Evolutionary conservation across 2,113 vertebrate species (phyloP).

Genomic region (Barbus barbus): DNA sequence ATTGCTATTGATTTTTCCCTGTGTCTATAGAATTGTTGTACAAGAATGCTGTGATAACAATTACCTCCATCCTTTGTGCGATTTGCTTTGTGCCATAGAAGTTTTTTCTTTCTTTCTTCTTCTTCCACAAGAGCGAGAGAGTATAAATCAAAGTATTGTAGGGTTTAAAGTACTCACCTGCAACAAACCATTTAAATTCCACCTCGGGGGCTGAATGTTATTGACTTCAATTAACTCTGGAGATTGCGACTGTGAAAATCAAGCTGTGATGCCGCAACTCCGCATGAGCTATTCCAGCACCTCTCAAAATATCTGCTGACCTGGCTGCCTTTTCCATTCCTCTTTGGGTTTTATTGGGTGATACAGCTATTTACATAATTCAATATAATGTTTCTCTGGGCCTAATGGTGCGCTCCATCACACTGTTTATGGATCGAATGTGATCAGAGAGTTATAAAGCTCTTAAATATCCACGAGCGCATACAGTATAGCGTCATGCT

Average conservation of each 20-base stretch:
- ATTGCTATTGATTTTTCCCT: conserved; percentile 13
- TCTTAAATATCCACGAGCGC: conserved; percentile 4
- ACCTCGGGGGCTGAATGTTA: conserved; percentile 22
- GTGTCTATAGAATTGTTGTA: not conserved
- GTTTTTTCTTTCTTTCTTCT: no score
- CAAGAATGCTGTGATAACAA: conserved; percentile 7
- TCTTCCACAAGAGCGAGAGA: not conserved
- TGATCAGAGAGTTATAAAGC: conserved; percentile 24
- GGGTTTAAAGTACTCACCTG: conserved; percentile 35
- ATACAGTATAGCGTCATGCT: not conserved
- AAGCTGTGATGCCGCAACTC: conserved; percentile 23
- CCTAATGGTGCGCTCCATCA: conserved; percentile 11
- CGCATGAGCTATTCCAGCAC: not conserved
- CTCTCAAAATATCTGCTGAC: conserved; percentile 33
- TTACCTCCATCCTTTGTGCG: not conserved
- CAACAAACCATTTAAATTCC: conserved; percentile 30
- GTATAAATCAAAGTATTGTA: conserved; percentile 2
- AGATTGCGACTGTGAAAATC: conserved; percentile 24
- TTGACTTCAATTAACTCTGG: conserved; percentile 41
- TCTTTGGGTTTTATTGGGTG: conserved; percentile 16
- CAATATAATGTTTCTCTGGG: conserved; percentile 30
- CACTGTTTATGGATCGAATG: conserved; percentile 21
- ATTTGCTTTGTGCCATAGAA: not conserved
- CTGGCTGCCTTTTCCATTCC: conserved; percentile 4
- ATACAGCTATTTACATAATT: conserved; percentile 38